A percentile compares a stretch with the other conserved stretches of the same genome.
These are phyloP conservation scores for Eudemis profundana DNA, from an alignment of 2,888 invertebrate genomes.

Conservation along the genomic window DNA sequence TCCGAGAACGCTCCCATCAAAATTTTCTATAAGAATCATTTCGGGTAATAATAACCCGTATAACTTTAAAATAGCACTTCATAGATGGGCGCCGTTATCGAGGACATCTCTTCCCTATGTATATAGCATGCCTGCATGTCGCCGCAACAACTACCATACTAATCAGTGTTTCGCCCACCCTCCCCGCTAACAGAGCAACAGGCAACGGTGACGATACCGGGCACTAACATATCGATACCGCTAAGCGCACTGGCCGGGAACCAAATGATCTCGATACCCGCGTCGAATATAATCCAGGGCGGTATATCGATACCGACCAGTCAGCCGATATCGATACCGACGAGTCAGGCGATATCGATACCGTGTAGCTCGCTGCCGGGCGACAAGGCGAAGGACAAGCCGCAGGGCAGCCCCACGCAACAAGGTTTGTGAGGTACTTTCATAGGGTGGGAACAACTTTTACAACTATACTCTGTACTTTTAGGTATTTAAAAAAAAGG, in stretches of 20 bases:
- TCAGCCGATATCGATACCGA: conserved; percentile 53
- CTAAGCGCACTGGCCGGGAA: conserved; percentile 76
- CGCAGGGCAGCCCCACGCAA: conserved; percentile 57
- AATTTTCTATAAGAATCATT: neutral
- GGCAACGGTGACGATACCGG: conserved; percentile 86
- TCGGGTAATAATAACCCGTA: too few relatives aligned
- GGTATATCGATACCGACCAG: conserved; percentile 59
- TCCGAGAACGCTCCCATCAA: neutral
- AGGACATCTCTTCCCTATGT: neutral
- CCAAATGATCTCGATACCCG: conserved; percentile 85
- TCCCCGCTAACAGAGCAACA: conserved; percentile 77
- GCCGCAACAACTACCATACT: conserved; percentile 73
- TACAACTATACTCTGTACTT: too few relatives aligned
- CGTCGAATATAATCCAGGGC: conserved; percentile 81
- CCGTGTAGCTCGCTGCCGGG: conserved; percentile 67
- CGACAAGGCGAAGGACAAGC: conserved; percentile 85
- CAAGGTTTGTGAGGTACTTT: conserved; percentile 72
- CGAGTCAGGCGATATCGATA: conserved; percentile 64
- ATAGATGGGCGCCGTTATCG: neutral
- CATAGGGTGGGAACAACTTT: conserved; percentile 40
- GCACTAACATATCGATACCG: conserved; percentile 87
- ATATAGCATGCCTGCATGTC: conserved; percentile 61
- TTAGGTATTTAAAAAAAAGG: conserved; percentile 23
- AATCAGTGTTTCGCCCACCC: conserved; percentile 67
- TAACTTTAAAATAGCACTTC: too few relatives aligned